Evolutionary conservation across 2,797 vertebrate species (phyloP), one percentile per base, ranked within the genome.

Genomic region (Threskiornis aethiopicus): DNA sequence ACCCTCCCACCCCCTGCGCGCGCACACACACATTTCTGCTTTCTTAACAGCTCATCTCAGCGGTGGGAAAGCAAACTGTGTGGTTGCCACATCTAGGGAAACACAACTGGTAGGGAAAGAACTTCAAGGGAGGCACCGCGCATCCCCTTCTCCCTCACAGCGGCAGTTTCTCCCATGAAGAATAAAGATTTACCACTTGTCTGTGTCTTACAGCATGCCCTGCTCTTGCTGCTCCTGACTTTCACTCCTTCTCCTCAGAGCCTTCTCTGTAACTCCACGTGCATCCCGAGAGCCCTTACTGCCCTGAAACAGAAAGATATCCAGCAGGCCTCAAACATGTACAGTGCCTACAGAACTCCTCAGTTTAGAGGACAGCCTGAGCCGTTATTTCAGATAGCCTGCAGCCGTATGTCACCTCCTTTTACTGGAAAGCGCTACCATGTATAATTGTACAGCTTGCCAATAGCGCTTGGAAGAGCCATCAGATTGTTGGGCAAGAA

Each of bases 1-100:
- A 28, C 16, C 28, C n/a, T 44, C 33, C 16, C 14, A 21, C 10
- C 10, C 8, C 4, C 28, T 2, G 26, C 0, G 0, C 10, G 0
- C 1, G 26, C 22, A 51, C 22, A 61, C n/a, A 29, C 28, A 26
- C 4, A 1, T n/a, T 54, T 51, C 29, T 59, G 15, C 41, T n/a
- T 29, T 37, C 46, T 16, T 10, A 58, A 62, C 29, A 35, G 51
- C 46, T 18, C 9, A 70, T 59, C 33, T 49, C 78, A 47, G n/a
- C 52, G 28, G 22, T 42, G 29, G 42, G 22, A 67, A 37, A 19
- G 29, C 41, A 20, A 77, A 22, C 20, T 3, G 6, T 7, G 19
- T 15, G 52, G 31, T 51, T 77, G 37, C 13, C n/a, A 47, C 58
- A 75, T 21, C 29, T 62, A 39, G 49, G 29, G 51, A 52, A 71